phyloP scores from a whole-genome alignment of 2,888 invertebrate species.

The Achlya flavicornis region DNA sequence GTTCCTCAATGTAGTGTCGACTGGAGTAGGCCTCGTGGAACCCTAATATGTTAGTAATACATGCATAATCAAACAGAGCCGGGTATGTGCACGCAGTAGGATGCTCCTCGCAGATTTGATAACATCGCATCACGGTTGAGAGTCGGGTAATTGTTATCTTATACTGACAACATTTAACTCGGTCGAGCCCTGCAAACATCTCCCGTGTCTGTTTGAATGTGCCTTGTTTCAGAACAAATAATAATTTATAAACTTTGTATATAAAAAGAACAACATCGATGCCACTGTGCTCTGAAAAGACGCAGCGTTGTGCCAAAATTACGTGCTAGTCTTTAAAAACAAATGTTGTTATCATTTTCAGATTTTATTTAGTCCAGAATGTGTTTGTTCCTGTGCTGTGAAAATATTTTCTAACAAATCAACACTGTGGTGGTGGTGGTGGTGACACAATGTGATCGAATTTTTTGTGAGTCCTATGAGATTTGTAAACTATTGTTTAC shows the following conservation, averaged over 20 bases:
- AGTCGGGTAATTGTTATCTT: background rate
- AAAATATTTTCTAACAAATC: slow-evolving; percentile 78
- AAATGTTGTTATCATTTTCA: slow-evolving; percentile 83
- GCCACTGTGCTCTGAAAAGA: slow-evolving; percentile 69
- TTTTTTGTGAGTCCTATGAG: slow-evolving; percentile 7
- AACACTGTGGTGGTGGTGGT: slow-evolving; percentile 68
- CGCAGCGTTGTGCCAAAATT: slow-evolving; percentile 83
- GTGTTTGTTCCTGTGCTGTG: slow-evolving; percentile 83
- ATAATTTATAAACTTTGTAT: slow-evolving; percentile 51
- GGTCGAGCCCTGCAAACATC: slow-evolving; percentile 9
- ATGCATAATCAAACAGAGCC: slow-evolving; percentile 20
- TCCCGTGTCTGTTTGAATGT: slow-evolving; percentile 26
- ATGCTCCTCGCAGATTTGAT: background rate
- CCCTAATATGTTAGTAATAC: slow-evolving; percentile 51
- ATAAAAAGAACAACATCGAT: slow-evolving; percentile 76
- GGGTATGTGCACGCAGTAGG: slow-evolving; percentile 17
- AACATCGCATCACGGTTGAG: background rate
- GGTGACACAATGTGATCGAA: slow-evolving; percentile 9
- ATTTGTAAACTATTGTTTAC: slow-evolving; percentile 6
- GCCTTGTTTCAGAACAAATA: slow-evolving; percentile 59
- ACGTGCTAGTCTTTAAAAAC: slow-evolving; percentile 81
- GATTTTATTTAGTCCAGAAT: slow-evolving; percentile 84
- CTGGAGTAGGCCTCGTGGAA: slow-evolving; percentile 62
- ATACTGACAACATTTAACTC: slow-evolving; percentile 16
- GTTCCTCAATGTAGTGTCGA: slow-evolving; percentile 58